Percentiles rank a stretch among this genome's conserved stretches.
phyloP scores from a whole-genome alignment of 1,140 invertebrate species.

The Scaptodrosophila lebanonensis region DNA sequence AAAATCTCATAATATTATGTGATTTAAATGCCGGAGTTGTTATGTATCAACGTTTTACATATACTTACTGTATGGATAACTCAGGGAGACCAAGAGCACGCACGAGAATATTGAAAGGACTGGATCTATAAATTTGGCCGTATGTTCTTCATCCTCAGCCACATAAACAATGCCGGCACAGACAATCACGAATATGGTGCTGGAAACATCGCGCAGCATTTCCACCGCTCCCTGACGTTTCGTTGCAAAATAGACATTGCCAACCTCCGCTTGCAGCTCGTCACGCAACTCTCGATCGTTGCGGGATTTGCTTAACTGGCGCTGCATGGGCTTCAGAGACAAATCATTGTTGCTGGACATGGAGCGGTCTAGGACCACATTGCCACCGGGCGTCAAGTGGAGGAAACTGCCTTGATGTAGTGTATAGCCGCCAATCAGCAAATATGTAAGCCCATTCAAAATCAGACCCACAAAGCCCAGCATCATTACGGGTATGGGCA shows the following conservation, averaged over 20 bases:
- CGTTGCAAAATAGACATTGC: conserved; percentile 65
- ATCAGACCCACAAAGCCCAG: conserved; percentile 83
- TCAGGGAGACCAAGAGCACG: conserved; percentile 81
- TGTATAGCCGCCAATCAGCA: conserved; percentile 88
- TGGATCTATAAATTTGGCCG: conserved; percentile 86
- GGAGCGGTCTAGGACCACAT: conserved; percentile 81
- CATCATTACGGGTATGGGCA: conserved; percentile 79
- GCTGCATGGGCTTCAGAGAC: conserved; percentile 76
- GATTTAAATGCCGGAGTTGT: not conserved
- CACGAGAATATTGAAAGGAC: conserved; percentile 83
- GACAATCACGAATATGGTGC: conserved; percentile 83
- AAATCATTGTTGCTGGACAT: conserved; percentile 77
- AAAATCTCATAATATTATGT: no score
- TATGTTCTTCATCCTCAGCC: conserved; percentile 78
- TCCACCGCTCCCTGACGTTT: conserved; percentile 78
- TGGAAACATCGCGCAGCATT: conserved; percentile 82
- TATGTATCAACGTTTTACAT: no score
- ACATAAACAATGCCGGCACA: conserved; percentile 83
- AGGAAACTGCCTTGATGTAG: conserved; percentile 86
- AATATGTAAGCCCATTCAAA: conserved; percentile 84
- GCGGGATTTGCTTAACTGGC: conserved; percentile 76
- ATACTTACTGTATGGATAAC: conserved; percentile 86
- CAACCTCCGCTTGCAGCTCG: conserved; percentile 54
- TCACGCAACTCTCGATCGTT: conserved; percentile 58
- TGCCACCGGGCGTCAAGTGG: conserved; percentile 82